Evolutionary conservation across 1,140 invertebrate genomes (phyloP).

Genomic region (Coelopa frigida): DNA sequence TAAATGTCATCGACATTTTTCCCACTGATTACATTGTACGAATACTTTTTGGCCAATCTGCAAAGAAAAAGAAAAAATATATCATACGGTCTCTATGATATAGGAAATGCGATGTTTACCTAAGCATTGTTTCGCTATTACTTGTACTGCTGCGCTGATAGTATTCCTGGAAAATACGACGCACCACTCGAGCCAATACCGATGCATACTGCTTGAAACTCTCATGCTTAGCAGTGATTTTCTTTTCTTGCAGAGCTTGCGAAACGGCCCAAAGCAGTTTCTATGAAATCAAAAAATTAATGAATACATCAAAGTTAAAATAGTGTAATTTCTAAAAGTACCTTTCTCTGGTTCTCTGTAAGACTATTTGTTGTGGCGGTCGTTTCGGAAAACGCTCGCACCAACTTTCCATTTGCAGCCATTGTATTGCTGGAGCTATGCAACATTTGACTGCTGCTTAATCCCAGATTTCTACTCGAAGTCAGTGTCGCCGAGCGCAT

Average conservation of each 20-base stretch:
- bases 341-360: conserved; percentile 40
- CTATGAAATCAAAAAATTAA: conserved; percentile 41
- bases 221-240: conserved; percentile 51
- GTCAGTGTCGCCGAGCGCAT: conserved; percentile 9
- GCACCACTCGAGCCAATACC: conserved; percentile 48
- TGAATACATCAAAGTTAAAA: background rate
- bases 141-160: conserved; percentile 33
- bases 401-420: too few relatives aligned
- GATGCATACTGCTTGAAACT: conserved; percentile 54
- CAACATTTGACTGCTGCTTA: conserved; percentile 10
- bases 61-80: background rate
- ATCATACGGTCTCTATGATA: background rate
- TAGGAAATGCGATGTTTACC: conserved; percentile 24
- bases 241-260: conserved; percentile 51
- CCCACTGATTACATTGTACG: conserved; percentile 50
- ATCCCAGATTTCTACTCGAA: conserved; percentile 20
- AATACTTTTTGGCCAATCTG: conserved; percentile 52
- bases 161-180: conserved; percentile 41
- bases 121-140: conserved; percentile 39
- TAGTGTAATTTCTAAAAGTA: conserved; percentile 11
- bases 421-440: too few relatives aligned
- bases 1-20: conserved; percentile 49
- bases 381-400: conserved; percentile 33
- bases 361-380: conserved; percentile 24
- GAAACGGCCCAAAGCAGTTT: conserved; percentile 61